phyloP scores from a whole-genome alignment of 2,113 vertebrate species.

The Rhabdornis inornatus region DNA sequence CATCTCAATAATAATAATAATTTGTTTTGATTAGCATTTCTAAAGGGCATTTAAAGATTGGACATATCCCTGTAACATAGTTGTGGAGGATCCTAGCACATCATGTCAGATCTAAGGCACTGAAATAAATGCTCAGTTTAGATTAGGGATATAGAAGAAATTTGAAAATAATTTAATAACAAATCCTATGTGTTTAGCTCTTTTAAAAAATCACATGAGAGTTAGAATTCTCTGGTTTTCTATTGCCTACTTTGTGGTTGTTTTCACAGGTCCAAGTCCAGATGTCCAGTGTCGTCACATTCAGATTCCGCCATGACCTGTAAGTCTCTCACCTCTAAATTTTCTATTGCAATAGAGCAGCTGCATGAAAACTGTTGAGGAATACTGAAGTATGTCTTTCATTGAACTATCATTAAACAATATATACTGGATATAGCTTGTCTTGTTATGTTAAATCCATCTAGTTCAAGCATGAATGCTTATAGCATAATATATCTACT shows the following conservation, averaged over 20 bases:
- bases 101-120: neutral
- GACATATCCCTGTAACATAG: neutral
- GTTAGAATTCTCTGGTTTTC: constrained; percentile 1
- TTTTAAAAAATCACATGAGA: neutral
- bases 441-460: neutral
- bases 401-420: neutral
- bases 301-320: neutral
- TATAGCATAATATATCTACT: neutral
- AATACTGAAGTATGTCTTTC: neutral
- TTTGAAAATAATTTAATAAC: neutral
- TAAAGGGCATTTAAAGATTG: neutral
- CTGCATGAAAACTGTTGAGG: neutral
- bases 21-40: neutral
- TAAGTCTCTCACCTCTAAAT: constrained; percentile 31
- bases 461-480: neutral
- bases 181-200: neutral
- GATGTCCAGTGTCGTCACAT: constrained; percentile 10
- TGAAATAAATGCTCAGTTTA: constrained; percentile 6
- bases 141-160: neutral
- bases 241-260: constrained; percentile 29
- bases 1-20: neutral
- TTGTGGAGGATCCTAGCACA: neutral
- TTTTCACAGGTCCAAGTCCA: constrained; percentile 45
- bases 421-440: neutral
- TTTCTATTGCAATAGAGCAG: neutral